Evolutionary conservation across 2,797 vertebrate genomes (phyloP), one percentile per base, ranked within the genome.

Genomic region (Lepus oiostolus): DNA sequence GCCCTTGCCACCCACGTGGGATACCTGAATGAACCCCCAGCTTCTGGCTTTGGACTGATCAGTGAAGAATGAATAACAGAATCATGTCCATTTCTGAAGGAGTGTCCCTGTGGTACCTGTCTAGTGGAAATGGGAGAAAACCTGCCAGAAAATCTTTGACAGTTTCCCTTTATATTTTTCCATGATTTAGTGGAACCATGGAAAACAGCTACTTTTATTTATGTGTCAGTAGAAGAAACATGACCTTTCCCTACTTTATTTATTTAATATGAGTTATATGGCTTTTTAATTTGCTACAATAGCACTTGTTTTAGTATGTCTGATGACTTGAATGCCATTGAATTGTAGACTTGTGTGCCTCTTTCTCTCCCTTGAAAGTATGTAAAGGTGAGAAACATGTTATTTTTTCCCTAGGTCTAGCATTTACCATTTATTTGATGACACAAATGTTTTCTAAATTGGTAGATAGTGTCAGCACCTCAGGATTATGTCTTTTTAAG

Each of bases 401-500:
- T 32, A 24, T 60, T 75, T 91, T 85, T 22, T 72, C 16, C 30
- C 19, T 71, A 50, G n/a, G 2, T 58, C 62, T 85, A 93, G 21
- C 17, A 88, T 60, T 94, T 71, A 35, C 47, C 42, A n/a, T 35
- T 72, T 72, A 84, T 71, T 84, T 65, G 65, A 75, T 22, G 12
- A 21, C 42, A 50, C 50, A 38, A 47, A 38, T 38, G 7, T 83
- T 92, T 90, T 88, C 54, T 71, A 84, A 92, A 52, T 52, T n/a
- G 38, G 35, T 63, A n/a, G 12, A 58, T 74, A 30, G 38, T 60
- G 7, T n/a, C 21, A 93, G 19, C 14, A 91, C 7, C 17, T 91
- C 0, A 75, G 16, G 86, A 87, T 92, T 80, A 54, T 83, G 14
- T 70, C n/a, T 89, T 91, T 91, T 85, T 54, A 75, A 38, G n/a